These are phyloP conservation scores for Rhadinocentrus ornatus DNA, from an alignment of 2,797 vertebrate genomes.

Conservation along the genomic window DNA sequence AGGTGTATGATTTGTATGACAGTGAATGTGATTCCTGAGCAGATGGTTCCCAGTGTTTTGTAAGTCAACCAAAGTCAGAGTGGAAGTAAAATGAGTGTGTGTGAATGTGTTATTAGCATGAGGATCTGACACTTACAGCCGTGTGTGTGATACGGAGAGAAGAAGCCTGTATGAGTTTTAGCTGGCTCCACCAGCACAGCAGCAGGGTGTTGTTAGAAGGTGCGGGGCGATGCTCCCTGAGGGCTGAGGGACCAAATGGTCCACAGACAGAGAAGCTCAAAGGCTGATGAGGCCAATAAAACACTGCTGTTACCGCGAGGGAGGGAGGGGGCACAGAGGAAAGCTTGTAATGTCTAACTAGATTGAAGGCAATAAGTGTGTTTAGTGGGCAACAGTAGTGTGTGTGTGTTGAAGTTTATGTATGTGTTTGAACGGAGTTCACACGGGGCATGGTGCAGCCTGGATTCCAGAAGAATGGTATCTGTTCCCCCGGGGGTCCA, in stretches of 20 bases:
- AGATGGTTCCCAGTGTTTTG: slow-evolving; percentile 57
- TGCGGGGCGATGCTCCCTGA: slow-evolving; percentile 50
- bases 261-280: slow-evolving; percentile 46
- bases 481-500: slow-evolving; percentile 52
- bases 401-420: slow-evolving; percentile 52
- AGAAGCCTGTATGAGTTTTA: slow-evolving; percentile 39
- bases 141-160: too few species aligned
- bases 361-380: slow-evolving; percentile 61
- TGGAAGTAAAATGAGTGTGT: slow-evolving; percentile 21
- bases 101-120: neutral
- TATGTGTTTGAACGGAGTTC: slow-evolving; percentile 62
- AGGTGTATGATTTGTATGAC: slow-evolving; percentile 41
- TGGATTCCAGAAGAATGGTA: slow-evolving; percentile 69
- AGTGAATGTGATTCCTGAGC: slow-evolving; percentile 43
- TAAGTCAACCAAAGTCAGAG: slow-evolving; percentile 60
- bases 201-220: slow-evolving; percentile 48
- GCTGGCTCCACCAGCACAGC: slow-evolving; percentile 66
- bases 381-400: slow-evolving; percentile 50
- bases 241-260: slow-evolving; percentile 64
- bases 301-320: slow-evolving; percentile 33
- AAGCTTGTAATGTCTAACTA: slow-evolving; percentile 78
- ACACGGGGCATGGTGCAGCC: slow-evolving; percentile 59
- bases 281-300: slow-evolving; percentile 72
- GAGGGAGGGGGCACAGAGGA: slow-evolving; percentile 32
- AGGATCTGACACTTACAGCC: slow-evolving; percentile 3